A percentile compares a stretch with the other conserved stretches of the same genome.
Conservation (phyloP, 2,113 vertebrate species). For the Oceanodroma tethys region DNA sequence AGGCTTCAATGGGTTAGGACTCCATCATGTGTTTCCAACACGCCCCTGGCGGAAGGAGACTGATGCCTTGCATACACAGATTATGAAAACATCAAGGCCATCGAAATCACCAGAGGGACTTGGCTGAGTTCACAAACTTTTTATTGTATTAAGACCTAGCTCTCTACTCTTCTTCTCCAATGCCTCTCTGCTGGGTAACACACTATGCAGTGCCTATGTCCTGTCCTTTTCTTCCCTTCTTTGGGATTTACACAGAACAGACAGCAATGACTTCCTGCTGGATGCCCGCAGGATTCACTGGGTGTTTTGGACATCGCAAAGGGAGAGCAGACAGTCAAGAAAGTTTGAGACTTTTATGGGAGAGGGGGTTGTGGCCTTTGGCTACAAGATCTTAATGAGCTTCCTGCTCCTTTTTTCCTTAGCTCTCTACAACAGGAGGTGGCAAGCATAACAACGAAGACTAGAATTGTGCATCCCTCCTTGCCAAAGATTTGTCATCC, state of each 20-base stretch:
- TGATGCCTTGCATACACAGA: not conserved
- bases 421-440: not conserved
- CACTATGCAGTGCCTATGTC: not conserved
- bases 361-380: not conserved
- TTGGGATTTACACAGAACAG: not conserved
- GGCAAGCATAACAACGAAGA: not conserved
- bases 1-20: not conserved
- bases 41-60: not conserved
- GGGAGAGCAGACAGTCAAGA: not conserved
- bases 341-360: not conserved
- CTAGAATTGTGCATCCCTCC: not conserved
- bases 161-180: not conserved
- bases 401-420: not conserved
- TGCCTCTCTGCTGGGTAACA: not conserved
- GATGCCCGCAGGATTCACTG: not conserved
- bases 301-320: not conserved
- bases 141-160: not conserved
- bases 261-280: not conserved
- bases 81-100: not conserved
- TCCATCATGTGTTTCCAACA: not conserved
- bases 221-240: not conserved
- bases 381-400: not conserved
- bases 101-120: not conserved
- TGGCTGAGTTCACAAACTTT: not conserved
- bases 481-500: slow-evolving; percentile 40